phyloP scores from a whole-genome alignment of 2,888 invertebrate genomes.

The Agrochola lota region DNA sequence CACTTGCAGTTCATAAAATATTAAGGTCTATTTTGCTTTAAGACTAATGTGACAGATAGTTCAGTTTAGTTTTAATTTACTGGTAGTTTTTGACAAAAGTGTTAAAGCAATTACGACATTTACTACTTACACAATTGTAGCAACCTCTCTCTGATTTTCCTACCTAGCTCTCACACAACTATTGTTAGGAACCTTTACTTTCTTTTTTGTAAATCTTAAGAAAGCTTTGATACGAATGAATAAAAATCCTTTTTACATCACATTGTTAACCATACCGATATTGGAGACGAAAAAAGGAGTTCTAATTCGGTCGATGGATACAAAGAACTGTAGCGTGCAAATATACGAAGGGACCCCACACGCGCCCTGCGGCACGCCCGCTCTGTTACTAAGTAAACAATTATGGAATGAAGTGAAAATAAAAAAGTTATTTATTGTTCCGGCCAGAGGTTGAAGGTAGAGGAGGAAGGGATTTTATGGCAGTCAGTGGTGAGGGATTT shows the following conservation, averaged over 20 bases:
- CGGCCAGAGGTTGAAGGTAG: constrained; percentile 76
- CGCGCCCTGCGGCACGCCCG: constrained; percentile 71
- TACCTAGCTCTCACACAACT: not conserved
- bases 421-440: constrained; percentile 80
- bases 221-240: constrained; percentile 24
- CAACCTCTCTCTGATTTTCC: too few relatives aligned
- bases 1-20: not conserved
- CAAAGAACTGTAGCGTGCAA: constrained; percentile 68
- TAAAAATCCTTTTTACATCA: constrained; percentile 58
- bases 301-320: constrained; percentile 67
- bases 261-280: constrained; percentile 56
- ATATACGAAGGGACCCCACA: constrained; percentile 70
- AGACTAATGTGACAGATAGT: not conserved
- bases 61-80: not conserved
- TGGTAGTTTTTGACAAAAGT: not conserved
- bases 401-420: constrained; percentile 72
- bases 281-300: constrained; percentile 52
- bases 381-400: constrained; percentile 78
- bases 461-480: constrained; percentile 60
- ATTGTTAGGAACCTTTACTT: constrained; percentile 17
- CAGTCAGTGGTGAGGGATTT: constrained; percentile 49
- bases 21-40: not conserved
- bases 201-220: constrained; percentile 6
- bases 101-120: not conserved
- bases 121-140: not conserved